Conservation (phyloP, 2,797 vertebrate genomes). For the Anisognathus igniventris region DNA sequence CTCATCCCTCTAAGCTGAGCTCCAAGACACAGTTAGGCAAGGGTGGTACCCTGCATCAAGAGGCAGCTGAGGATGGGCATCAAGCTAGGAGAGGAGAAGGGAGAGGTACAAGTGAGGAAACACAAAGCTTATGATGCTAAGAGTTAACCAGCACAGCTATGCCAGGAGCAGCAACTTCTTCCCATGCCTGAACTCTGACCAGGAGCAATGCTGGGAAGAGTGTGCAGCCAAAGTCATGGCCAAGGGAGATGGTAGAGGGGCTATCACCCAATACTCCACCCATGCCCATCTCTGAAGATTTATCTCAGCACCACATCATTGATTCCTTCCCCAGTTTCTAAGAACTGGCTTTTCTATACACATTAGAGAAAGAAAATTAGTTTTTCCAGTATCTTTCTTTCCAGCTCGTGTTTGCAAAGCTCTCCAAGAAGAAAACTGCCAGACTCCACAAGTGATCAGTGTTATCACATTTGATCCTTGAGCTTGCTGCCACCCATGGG, state of each 20-base stretch:
- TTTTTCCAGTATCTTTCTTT: not conserved
- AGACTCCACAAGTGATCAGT: not conserved
- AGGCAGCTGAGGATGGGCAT: not conserved
- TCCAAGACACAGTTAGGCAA: not conserved
- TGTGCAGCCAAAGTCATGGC: accelerated
- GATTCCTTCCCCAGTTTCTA: not conserved
- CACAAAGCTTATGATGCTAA: not conserved
- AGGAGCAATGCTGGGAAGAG: not conserved
- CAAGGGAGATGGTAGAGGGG: not conserved
- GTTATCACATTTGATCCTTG: not conserved
- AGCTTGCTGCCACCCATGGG: not conserved
- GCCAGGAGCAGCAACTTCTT: not conserved
- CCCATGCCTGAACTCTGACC: not conserved
- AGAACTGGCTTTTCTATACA: not conserved
- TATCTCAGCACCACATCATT: not conserved
- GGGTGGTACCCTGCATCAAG: not conserved
- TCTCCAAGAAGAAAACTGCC: not conserved
- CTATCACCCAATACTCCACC: not conserved
- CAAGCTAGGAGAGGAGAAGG: not conserved
- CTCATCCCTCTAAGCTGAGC: not conserved
- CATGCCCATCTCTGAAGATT: not conserved
- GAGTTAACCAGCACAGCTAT: not conserved
- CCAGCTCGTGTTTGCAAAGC: not conserved
- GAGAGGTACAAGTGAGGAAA: not conserved
- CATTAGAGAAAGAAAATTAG: not conserved